phyloP scores from a whole-genome alignment of 2,888 invertebrate species.

The Thelaira solivaga region DNA sequence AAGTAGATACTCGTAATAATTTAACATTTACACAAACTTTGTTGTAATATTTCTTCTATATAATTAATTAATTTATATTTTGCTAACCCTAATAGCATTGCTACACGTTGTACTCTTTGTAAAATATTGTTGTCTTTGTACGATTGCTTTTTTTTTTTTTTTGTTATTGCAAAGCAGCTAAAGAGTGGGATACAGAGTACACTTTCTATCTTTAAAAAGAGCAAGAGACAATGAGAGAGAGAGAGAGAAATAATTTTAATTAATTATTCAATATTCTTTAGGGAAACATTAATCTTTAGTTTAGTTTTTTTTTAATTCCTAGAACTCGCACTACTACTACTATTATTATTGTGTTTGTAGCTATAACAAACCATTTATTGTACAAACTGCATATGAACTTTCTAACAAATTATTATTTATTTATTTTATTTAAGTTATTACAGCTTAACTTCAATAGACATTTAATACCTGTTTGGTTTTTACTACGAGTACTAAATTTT shows the following conservation, averaged over 20 bases:
- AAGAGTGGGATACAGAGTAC: too few species aligned
- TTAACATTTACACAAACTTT: neutral
- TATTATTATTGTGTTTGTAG: conserved; percentile 3
- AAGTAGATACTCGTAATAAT: neutral
- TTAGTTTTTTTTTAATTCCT: conserved; percentile 30
- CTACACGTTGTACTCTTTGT: neutral
- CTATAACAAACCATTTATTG: neutral
- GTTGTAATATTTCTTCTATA: too few species aligned
- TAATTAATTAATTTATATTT: neutral
- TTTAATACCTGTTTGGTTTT: neutral
- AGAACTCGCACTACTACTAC: too few species aligned
- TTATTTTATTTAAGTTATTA: conserved; percentile 13
- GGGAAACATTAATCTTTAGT: conserved; percentile 44
- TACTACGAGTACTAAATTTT: too few species aligned
- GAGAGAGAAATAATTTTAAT: conserved; percentile 17
- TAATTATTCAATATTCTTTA: conserved; percentile 48
- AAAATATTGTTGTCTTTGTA: too few species aligned
- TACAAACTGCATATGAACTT: neutral
- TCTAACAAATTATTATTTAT: conserved; percentile 7
- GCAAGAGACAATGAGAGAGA: too few species aligned
- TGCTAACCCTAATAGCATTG: conserved; percentile 24
- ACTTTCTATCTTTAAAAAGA: too few species aligned
- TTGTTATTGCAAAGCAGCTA: neutral
- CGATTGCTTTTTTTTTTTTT: neutral
- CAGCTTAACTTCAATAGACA: neutral